Conservation (phyloP, 2,888 invertebrate species). For the Lepas anatifera region DNA sequence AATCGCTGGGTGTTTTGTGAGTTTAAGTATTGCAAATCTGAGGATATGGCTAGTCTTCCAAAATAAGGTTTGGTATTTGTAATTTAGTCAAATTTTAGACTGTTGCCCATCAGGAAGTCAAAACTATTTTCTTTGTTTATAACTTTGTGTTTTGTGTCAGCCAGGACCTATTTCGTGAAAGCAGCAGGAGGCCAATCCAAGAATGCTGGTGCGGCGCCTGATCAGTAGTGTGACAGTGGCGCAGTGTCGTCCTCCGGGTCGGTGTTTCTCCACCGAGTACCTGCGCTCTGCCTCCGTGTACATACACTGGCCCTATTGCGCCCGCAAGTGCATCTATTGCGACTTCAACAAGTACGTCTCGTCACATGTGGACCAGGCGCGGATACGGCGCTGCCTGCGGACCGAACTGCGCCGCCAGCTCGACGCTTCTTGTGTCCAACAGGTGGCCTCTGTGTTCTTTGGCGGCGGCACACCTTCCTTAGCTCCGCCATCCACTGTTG, state of each 20-base stretch:
- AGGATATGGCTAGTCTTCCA: too few species aligned
- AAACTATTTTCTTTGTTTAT: too few species aligned
- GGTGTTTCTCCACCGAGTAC: neutral
- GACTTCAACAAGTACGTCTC: constrained; percentile 22
- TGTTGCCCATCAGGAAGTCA: too few species aligned
- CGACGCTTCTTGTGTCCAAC: neutral
- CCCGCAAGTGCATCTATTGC: constrained; percentile 19
- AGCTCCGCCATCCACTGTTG: constrained; percentile 21
- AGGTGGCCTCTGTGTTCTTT: constrained; percentile 21
- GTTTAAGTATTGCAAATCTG: too few species aligned
- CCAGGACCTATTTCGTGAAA: too few species aligned
- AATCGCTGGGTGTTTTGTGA: too few species aligned
- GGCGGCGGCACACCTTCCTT: constrained; percentile 26
- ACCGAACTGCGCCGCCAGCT: neutral
- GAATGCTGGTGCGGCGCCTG: too few species aligned
- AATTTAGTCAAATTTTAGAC: too few species aligned
- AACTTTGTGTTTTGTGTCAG: too few species aligned
- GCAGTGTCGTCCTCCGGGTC: too few species aligned
- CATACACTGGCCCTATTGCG: constrained; percentile 23
- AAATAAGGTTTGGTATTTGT: too few species aligned
- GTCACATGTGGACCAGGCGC: constrained; percentile 7
- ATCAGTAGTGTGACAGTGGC: neutral
- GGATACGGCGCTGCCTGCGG: constrained; percentile 7
- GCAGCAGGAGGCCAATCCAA: too few species aligned
- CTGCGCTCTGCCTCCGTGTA: constrained; percentile 14